Conservation (phyloP, 1,140 invertebrate genomes). For the Hylaeus anthracinus region DNA sequence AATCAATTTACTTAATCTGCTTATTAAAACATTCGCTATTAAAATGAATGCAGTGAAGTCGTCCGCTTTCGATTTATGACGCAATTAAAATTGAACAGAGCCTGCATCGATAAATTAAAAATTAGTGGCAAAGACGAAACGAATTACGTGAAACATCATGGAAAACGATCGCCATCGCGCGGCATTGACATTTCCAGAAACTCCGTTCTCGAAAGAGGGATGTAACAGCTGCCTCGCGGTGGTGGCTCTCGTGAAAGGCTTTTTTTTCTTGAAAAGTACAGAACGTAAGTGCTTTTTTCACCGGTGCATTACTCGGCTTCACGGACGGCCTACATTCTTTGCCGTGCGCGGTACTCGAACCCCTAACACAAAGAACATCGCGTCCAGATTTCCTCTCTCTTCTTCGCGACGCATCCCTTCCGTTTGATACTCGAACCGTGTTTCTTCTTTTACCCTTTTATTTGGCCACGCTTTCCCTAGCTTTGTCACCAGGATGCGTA, state of each 20-base stretch:
- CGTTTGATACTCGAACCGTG: constrained; percentile 8
- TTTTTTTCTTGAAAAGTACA: constrained; percentile 22
- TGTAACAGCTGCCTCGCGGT: constrained; percentile 29
- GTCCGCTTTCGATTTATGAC: no score
- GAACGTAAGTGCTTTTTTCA: constrained; percentile 53
- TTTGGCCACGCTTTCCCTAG: not conserved
- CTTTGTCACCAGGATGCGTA: not conserved
- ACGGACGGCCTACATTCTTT: constrained; percentile 59
- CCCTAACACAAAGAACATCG: constrained; percentile 41
- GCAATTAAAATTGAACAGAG: no score
- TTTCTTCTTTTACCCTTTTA: not conserved
- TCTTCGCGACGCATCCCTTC: constrained; percentile 13
- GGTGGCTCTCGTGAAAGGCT: constrained; percentile 44
- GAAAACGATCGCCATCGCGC: not conserved
- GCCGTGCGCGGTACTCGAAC: constrained; percentile 18
- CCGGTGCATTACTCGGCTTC: constrained; percentile 49
- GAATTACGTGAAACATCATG: not conserved
- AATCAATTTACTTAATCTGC: no score
- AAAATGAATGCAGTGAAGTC: no score
- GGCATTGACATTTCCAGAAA: constrained; percentile 50
- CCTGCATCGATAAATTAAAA: not conserved
- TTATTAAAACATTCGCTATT: no score
- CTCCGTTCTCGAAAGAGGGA: constrained; percentile 17
- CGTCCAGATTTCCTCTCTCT: constrained; percentile 14
- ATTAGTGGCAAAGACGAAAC: not conserved